Evolutionary conservation across 2,113 vertebrate genomes (phyloP).

Genomic region (Empidonax traillii): DNA sequence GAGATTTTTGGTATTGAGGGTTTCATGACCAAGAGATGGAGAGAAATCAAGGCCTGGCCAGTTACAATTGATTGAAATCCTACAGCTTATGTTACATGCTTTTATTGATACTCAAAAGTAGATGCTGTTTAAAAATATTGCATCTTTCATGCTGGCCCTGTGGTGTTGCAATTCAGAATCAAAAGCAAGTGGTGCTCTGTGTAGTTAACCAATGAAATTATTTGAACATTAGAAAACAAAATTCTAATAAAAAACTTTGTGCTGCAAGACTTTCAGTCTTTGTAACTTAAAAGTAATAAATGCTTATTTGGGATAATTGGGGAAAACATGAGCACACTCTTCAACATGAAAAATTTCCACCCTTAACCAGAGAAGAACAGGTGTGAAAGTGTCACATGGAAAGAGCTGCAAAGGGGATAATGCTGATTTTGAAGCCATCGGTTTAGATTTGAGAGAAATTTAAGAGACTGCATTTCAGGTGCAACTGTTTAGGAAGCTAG

Average conservation of each 20-base stretch:
- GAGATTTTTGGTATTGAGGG: background rate
- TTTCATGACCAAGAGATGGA: background rate
- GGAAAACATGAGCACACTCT: conserved; percentile 19
- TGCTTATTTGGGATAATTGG: background rate
- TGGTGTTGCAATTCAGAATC: conserved; percentile 21
- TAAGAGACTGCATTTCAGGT: conserved; percentile 23
- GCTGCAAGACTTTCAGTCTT: conserved; percentile 40
- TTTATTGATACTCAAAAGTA: conserved; percentile 36
- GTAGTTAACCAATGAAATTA: conserved; percentile 8
- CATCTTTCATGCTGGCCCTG: conserved; percentile 34
- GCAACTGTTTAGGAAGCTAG: background rate
- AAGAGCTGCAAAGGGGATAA: conserved; percentile 23
- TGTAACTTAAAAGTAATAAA: conserved; percentile 12
- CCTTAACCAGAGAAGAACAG: conserved; percentile 33
- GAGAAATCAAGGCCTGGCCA: background rate
- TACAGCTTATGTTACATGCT: background rate
- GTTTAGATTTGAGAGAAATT: conserved; percentile 29
- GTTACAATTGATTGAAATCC: background rate
- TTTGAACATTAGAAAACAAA: conserved; percentile 18
- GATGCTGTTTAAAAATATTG: conserved; percentile 51
- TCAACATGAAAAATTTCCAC: background rate
- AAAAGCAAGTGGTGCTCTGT: conserved; percentile 51
- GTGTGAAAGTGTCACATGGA: conserved; percentile 18
- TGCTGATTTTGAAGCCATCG: conserved; percentile 47
- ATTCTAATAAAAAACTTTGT: conserved; percentile 40